A percentile compares a stretch with the other conserved stretches of the same genome.
phyloP scores from a whole-genome alignment of 1,140 invertebrate genomes.

The Cydia splendana region DNA sequence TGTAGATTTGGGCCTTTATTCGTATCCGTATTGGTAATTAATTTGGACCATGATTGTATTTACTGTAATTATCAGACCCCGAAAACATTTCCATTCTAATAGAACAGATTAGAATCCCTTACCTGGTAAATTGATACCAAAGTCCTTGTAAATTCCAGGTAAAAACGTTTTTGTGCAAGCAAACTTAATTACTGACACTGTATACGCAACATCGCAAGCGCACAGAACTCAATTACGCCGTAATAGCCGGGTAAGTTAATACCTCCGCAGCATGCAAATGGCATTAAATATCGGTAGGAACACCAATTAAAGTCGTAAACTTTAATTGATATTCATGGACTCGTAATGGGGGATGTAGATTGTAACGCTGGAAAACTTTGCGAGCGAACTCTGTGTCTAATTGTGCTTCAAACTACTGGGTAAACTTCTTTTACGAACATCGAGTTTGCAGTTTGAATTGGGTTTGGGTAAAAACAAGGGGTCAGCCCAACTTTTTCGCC shows the following conservation, averaged over 20 bases:
- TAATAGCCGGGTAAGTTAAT: conserved; percentile 62
- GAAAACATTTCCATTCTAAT: background rate
- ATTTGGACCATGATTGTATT: background rate
- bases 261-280: conserved; percentile 63
- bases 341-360: conserved; percentile 47
- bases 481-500: background rate
- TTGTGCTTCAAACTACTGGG: conserved; percentile 34
- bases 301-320: conserved; percentile 67
- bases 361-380: conserved; percentile 44
- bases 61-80: background rate
- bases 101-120: background rate
- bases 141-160: background rate
- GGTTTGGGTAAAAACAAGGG: conserved; percentile 11
- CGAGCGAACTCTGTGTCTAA: conserved; percentile 39
- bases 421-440: conserved; percentile 34
- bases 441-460: conserved; percentile 25
- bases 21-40: too few relatives aligned
- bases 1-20: too few relatives aligned
- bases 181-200: conserved; percentile 16
- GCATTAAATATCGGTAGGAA: conserved; percentile 60
- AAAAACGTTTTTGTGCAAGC: background rate
- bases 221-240: conserved; percentile 57
- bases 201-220: conserved; percentile 47
- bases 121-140: background rate
- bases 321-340: conserved; percentile 61